Conservation (phyloP, 2,797 vertebrate genomes). For the Oophaga sylvatica region DNA sequence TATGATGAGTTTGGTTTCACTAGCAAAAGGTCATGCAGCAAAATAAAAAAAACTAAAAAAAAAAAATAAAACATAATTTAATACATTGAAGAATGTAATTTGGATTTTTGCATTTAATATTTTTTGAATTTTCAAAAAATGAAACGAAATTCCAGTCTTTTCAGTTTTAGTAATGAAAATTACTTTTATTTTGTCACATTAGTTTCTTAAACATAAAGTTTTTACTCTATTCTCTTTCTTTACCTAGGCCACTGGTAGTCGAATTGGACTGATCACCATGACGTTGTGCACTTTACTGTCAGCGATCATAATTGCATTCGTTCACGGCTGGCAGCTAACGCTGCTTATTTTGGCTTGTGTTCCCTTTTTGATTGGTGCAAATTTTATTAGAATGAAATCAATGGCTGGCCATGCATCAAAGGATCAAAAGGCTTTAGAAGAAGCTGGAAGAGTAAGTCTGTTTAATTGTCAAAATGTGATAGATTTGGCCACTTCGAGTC, state of each 20-base stretch:
- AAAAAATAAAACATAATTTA: too few relatives aligned
- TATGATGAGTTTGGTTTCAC: too few relatives aligned
- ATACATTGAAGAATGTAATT: too few relatives aligned
- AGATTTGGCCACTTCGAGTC: not conserved
- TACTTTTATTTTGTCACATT: not conserved
- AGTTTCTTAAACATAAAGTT: not conserved
- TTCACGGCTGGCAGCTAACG: constrained; percentile 76
- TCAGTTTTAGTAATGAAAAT: not conserved
- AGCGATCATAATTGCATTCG: constrained; percentile 75
- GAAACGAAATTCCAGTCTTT: not conserved
- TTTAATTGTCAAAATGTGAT: constrained; percentile 41
- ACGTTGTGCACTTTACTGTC: constrained; percentile 66
- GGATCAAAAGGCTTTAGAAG: constrained; percentile 77
- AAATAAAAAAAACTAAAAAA: too few relatives aligned
- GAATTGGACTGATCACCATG: constrained; percentile 70
- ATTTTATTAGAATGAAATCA: constrained; percentile 71
- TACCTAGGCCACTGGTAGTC: constrained; percentile 73
- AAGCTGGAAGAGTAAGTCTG: constrained; percentile 74
- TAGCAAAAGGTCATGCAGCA: too few relatives aligned
- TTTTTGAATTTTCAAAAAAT: not conserved
- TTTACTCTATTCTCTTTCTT: constrained; percentile 20
- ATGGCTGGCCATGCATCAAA: constrained; percentile 73
- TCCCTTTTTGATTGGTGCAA: constrained; percentile 73
- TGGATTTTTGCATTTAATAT: not conserved
- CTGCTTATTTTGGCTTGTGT: constrained; percentile 75